Conservation (phyloP, 2,888 invertebrate species). For the Heliconius charithonia region DNA sequence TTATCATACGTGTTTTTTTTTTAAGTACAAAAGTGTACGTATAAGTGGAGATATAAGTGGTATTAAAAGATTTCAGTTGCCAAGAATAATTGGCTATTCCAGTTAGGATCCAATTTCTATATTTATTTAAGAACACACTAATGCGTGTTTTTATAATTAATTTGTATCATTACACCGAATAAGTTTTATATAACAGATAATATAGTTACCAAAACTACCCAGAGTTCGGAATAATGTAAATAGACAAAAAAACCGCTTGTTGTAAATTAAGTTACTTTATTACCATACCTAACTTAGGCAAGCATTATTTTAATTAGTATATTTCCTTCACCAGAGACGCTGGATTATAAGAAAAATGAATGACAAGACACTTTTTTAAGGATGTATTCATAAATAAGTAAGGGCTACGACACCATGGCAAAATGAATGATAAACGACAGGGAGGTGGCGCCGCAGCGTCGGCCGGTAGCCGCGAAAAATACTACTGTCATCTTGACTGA, state of each 20-base stretch:
- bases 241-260: not conserved
- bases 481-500: constrained; percentile 82
- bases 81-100: not conserved
- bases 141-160: not conserved
- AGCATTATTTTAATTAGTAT: constrained; percentile 28
- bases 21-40: not conserved
- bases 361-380: constrained; percentile 58
- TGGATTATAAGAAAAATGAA: constrained; percentile 52
- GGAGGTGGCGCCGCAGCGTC: constrained; percentile 75
- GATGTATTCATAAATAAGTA: constrained; percentile 70
- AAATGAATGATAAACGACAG: constrained; percentile 79
- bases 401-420: constrained; percentile 66
- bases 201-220: too few relatives aligned
- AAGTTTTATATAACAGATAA: too few relatives aligned
- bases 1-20: not conserved
- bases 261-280: not conserved
- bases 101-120: not conserved
- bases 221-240: too few relatives aligned
- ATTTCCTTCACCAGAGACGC: constrained; percentile 26
- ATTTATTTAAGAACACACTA: not conserved
- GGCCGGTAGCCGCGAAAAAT: constrained; percentile 80
- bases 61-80: constrained; percentile 2
- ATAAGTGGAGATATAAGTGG: not conserved
- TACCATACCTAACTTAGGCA: not conserved
- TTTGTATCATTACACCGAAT: too few relatives aligned